Base-by-base conservation (phyloP, 2,888 invertebrate species). In the Trileptium ribeirensis region DNA sequence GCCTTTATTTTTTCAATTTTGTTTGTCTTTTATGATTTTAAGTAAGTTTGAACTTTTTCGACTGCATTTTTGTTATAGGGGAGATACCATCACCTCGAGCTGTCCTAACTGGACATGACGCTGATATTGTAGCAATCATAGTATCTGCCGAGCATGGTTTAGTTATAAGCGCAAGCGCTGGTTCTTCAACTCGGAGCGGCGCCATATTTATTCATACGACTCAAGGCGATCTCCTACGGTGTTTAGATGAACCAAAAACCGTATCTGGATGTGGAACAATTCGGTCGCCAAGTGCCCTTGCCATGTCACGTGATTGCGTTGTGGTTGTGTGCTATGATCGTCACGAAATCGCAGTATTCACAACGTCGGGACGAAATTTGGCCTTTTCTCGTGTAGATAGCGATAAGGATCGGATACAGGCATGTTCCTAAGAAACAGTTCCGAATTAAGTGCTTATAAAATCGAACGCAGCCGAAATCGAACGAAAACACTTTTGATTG, bases 91-190 rank as follows among this genome's bases (percentile, higher is more conserved):
- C 97, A 39, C 99, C 99, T 1, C 92, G 97, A 85, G 97, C 97
- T 8, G 96, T 97, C 1, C 92, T 99, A 34, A 98, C 98, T 0
- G 99, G 99, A 0, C 99, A 99, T 90, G 97, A 98, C 89, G 94
- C 96, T 86, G 94, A 96, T 82, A 94, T 99, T 85, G 94, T 95
- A 80, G 95, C 95, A 86, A 94, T 97, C 84, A 95, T 96, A 78
- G 97, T 99, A 83, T 96, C 97, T 29, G 98, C 99, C 0, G 99
- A 99, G 89, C 92, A 99, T 74, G 99, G 99, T 34, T 92, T 99
- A 40, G 98, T 99, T 81, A 94, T 99, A 84, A 97, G 97, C 78
- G 97, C 96, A 78, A 97, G 97, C 8, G 90, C 91, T 87, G 91
- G 92, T 92, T 88, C 88, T n/a, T 2, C 51, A 51, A 24, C 8